Conservation (phyloP, 1,140 invertebrate species). For the Saccostrea echinata region DNA sequence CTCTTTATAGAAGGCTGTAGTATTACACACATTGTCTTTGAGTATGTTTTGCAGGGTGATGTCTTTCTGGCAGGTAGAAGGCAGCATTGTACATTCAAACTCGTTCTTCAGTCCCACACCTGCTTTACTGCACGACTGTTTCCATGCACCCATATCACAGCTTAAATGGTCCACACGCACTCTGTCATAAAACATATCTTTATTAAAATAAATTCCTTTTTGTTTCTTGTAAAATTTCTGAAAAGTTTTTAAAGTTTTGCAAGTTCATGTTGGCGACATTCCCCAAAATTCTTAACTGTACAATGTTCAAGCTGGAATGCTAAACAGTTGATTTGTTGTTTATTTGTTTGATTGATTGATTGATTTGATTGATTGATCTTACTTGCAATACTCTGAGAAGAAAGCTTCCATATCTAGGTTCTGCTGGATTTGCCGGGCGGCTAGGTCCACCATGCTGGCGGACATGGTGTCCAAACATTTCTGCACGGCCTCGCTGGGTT, state of each 20-base stretch:
- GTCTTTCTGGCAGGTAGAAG: conserved; percentile 55
- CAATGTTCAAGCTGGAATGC: too few relatives aligned
- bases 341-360: too few relatives aligned
- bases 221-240: too few relatives aligned
- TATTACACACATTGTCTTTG: conserved; percentile 38
- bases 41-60: conserved; percentile 15
- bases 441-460: conserved; percentile 53
- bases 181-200: conserved; percentile 22
- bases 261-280: too few relatives aligned
- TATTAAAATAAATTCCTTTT: too few relatives aligned
- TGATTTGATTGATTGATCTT: not conserved
- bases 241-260: too few relatives aligned
- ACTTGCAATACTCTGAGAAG: conserved; percentile 58
- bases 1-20: not conserved
- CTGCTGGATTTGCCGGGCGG: conserved; percentile 50
- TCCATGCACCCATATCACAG: conserved; percentile 58
- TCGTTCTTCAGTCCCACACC: conserved; percentile 59
- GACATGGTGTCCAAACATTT: conserved; percentile 54
- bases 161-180: conserved; percentile 48
- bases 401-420: conserved; percentile 45
- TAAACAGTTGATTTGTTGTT: too few relatives aligned
- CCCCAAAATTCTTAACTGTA: too few relatives aligned
- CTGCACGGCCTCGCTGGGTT: conserved; percentile 35
- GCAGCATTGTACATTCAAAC: conserved; percentile 56
- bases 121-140: conserved; percentile 45